Evolutionary conservation across 2,888 invertebrate genomes (phyloP), one percentile per base, ranked within the genome.

Genomic region (Gisinianus flammeolus): DNA sequence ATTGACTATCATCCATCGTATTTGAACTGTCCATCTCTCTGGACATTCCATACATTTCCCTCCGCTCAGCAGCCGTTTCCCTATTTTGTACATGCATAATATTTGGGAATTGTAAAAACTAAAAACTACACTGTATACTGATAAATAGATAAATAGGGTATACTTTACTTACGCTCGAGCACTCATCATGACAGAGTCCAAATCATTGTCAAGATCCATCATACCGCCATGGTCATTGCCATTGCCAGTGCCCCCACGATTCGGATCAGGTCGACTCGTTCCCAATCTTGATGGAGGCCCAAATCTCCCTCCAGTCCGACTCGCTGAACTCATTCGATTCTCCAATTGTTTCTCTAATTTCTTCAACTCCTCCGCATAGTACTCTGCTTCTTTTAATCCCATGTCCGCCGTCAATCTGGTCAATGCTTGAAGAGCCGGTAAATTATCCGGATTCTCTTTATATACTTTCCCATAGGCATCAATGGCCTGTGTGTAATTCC

Each of bases 381-480:
- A 91, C 81, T 93, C 92, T 0, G 95, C 93, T 86, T 98, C 98
- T 56, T 93, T 91, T 86, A 98, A 90, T 0, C 97, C 97, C 85
- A 98, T 90, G 86, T 97, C 96, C 52, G 93, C 93, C 86, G 95
- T 94, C 71, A 97, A 88, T 83, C 95, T 91, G n/a, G 96, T 93
- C 85, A 97, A 89, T 86, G 95, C 91, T 87, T 94, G 93, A 74
- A 97, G 88, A 88, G 93, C 93, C 92, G 97, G 96, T 0, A 94
- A 90, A 87, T 98, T 97, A 81, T 98, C 97, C 0, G 98, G 98
- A 87, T 98, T 98, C 83, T 92, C 91, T 26, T 91, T 89, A 86
- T 97, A 94, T 85, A 98, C 93, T 83, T 91, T 91, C 88, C 94
- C 88, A 85, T 90, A 90, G 10, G 88, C 68, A 33, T 82, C 81